Base-by-base conservation (phyloP, 2,888 invertebrate genomes). In the Pocota personata region DNA sequence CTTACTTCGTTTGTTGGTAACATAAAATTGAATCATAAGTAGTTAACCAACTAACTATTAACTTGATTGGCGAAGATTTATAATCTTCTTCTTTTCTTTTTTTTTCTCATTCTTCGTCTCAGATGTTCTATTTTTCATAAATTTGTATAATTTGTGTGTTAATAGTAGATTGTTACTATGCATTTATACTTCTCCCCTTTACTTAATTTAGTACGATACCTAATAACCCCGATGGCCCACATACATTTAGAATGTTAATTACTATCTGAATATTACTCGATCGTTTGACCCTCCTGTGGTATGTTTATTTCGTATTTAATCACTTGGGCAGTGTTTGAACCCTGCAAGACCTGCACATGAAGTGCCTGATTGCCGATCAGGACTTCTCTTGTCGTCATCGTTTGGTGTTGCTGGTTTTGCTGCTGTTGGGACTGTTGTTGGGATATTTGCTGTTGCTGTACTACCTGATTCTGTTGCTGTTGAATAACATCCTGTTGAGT, bases 241-340 rank as follows among this genome's bases (percentile, higher is more conserved):
- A 12, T 50, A 67, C 60, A 50, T 60, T 77, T 35, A 67, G 43
- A 72, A 60, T 72, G 66, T 30, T 60, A 60, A 14, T 62, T 40
- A 14, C 19, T 58, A 21, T 71, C 46, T 71, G 35, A 57, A 58
- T 12, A 73, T 87, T 87, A 89, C 88, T 89, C 90, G 71, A 90
- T 89, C 52, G 87, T 77, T 82, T 90, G 90, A 73, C 89, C 89
- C 64, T 91, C 91, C 21, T 93, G 94, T 1, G 94, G 94, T 87
- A 94, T 93, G 24, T 91, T 91, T 69, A 94, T 94, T 91, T 94
- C 94, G 89, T 94, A 94, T 90, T 94, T 94, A 88, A 94, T 94
- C 75, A 94, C 91, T 88, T 91, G 91, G 66, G 91, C 90, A 40
- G 91, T 89, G 73, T 91, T 91, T 50, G 90, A 87, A 77, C 91